A percentile compares a stretch with the other conserved stretches of the same genome.
These are phyloP conservation scores for Drosophila gunungcola DNA, from an alignment of 1,140 invertebrate genomes.

Conservation along the genomic window DNA sequence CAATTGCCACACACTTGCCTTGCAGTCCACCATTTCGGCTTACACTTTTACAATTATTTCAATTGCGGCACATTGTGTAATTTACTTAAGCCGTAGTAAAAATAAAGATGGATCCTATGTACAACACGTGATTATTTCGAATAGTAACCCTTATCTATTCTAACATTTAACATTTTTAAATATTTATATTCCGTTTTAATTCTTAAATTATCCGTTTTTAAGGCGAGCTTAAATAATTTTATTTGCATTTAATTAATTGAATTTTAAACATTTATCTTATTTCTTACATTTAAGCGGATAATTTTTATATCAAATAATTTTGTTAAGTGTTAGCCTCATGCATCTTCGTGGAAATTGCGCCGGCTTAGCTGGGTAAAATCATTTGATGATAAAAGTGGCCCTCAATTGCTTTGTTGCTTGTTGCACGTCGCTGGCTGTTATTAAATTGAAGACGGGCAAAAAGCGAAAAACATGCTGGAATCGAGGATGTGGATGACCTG, in stretches of 20 bases:
- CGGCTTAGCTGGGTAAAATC: conserved; percentile 64
- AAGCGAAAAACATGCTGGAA: conserved; percentile 17
- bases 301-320: background rate
- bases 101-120: too few species aligned
- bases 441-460: conserved; percentile 60
- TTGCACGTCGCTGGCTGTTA: conserved; percentile 47
- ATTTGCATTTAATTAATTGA: too few species aligned
- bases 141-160: too few species aligned
- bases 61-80: background rate
- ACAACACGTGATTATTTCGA: too few species aligned
- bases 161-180: too few species aligned
- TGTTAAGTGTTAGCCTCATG: background rate
- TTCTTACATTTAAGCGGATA: too few species aligned
- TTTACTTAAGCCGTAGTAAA: too few species aligned
- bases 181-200: too few species aligned
- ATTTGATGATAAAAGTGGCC: conserved; percentile 77
- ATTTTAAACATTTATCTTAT: too few species aligned
- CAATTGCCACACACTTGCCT: conserved; percentile 9
- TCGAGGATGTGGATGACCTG: conserved; percentile 22
- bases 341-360: conserved; percentile 63
- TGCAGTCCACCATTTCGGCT: conserved; percentile 1
- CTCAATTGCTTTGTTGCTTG: conserved; percentile 76
- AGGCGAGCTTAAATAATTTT: too few species aligned
- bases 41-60: conserved; percentile 9
- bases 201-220: too few species aligned